Conservation (phyloP, 2,113 vertebrate species). For the Dolichotis patagonum region DNA sequence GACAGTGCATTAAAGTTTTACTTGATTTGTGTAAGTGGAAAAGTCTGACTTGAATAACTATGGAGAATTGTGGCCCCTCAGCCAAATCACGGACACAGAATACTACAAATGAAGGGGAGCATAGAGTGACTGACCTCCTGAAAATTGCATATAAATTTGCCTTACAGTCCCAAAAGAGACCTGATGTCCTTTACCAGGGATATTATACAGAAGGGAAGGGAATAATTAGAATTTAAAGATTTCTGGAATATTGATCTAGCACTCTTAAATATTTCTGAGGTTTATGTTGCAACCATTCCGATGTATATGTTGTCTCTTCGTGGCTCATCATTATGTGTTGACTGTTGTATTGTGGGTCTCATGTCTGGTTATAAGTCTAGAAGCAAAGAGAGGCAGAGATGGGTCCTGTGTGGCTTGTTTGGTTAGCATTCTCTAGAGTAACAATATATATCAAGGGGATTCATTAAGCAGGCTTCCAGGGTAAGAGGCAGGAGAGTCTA, state of each 20-base stretch:
- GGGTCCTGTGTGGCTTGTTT: background rate
- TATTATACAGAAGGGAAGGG: background rate
- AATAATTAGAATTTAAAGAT: background rate
- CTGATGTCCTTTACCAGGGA: background rate
- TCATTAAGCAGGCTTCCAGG: background rate
- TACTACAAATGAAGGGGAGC: background rate
- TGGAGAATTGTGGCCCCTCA: background rate
- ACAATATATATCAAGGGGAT: background rate
- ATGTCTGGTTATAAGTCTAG: background rate
- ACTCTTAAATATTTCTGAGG: background rate
- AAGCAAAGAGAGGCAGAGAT: background rate
- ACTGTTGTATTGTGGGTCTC: background rate
- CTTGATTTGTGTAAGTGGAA: constrained; percentile 23
- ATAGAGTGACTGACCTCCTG: background rate
- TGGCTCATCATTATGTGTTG: background rate
- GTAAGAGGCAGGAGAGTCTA: background rate
- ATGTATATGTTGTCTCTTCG: background rate
- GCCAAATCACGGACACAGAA: background rate
- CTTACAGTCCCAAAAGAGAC: background rate
- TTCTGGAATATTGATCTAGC: background rate
- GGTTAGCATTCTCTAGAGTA: background rate
- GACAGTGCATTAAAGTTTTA: background rate
- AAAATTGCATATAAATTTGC: background rate
- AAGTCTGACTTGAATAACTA: background rate
- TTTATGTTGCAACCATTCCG: background rate